Evolutionary conservation across 2,797 vertebrate genomes (phyloP).

Genomic region (Enteromius mattozi): DNA sequence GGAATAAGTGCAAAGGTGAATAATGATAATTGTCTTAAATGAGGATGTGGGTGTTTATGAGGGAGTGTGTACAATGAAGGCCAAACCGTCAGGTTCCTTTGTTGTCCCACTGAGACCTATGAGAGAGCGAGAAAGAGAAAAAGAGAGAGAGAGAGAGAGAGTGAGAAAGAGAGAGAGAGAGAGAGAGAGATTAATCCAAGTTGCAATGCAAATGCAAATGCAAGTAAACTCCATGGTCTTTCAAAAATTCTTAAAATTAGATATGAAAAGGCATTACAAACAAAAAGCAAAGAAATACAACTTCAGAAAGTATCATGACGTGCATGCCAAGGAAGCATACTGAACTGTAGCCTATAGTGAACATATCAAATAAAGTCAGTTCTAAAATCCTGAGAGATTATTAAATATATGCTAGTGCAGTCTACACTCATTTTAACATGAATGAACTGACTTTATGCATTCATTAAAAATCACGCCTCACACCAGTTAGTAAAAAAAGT

Average conservation of each 20-base stretch:
- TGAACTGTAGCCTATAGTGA: not conserved
- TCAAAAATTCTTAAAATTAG: not conserved
- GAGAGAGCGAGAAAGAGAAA: not conserved
- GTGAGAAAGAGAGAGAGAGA: not conserved
- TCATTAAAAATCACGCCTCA: not conserved
- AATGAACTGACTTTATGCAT: not conserved
- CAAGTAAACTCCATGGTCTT: not conserved
- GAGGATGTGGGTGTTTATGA: not conserved
- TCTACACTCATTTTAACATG: not conserved
- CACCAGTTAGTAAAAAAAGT: not conserved
- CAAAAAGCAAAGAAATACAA: not conserved
- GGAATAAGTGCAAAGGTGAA: constrained; percentile 45
- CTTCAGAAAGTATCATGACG: not conserved
- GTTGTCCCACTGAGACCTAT: constrained; percentile 27
- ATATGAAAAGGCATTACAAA: not conserved
- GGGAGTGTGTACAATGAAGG: not conserved
- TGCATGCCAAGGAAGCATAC: not conserved
- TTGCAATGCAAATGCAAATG: not conserved
- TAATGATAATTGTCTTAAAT: constrained; percentile 41
- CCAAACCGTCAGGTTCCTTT: constrained; percentile 12
- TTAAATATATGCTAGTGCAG: not conserved
- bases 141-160: not conserved
- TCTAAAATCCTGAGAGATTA: not conserved
- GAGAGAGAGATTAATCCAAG: not conserved
- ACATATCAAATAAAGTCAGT: not conserved